Base-by-base conservation (phyloP, 2,797 vertebrate genomes). In the Delichon dasypus region DNA sequence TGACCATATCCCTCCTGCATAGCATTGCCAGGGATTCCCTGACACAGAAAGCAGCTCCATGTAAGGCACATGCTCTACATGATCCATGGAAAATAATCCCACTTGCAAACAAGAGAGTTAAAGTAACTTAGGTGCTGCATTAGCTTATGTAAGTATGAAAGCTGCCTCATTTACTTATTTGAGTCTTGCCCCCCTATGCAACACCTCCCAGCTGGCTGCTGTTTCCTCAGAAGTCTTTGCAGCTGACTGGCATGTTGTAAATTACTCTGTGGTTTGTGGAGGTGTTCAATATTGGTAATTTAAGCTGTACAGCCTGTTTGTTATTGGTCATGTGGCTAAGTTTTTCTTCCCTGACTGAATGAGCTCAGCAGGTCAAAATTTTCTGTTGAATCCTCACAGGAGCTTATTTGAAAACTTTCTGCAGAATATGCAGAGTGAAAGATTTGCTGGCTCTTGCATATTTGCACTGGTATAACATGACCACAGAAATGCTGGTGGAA, bases 371-470 rank as follows among this genome's bases (percentile, higher is more conserved):
- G 26, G 57, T 94, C 45, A 57, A 71, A 51, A 81, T 83, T 95
- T 89, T 74, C 44, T 62, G 12, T 54, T 76, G 80, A 92, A 50
- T 67, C 79, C 74, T 94, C 84, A 65, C 26, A 44, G 78, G 55
- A 91, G 93, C 40, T 57, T 90, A 36, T 42, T 58, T 61, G 58
- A 75, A 83, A 95, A 85, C 65, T 85, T 92, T 61, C 74, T 94
- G 90, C 71, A 72, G 74, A 81, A 73, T 65, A 80, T 23, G 25
- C 79, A 93, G 67, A 54, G 87, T 84, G 93, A 82, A 91, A 79
- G 65, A 79, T 58, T 67, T 93, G 53, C 64, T 91, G 82, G 42
- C 20, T 85, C 29, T 55, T 85, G 88, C 67, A 76, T 27, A 36
- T 93, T 90, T 85, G 48, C 38, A 36, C 36, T 70, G 34, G 61